Conservation (phyloP, 2,888 invertebrate species). For the Orthonevra nobilis region DNA sequence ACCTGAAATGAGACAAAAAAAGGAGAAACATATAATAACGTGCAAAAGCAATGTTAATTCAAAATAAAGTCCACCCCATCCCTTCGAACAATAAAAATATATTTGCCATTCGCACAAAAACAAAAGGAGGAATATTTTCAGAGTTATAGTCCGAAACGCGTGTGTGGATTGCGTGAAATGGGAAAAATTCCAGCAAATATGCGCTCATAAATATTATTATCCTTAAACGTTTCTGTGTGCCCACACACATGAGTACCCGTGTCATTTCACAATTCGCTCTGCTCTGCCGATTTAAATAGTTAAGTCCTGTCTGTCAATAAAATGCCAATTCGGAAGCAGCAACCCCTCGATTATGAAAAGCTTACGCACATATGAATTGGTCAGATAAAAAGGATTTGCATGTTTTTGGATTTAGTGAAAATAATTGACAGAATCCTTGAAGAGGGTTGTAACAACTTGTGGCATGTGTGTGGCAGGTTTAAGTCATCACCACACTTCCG, state of each 20-base stretch:
- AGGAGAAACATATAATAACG: background rate
- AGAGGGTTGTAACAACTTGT: slow-evolving; percentile 22
- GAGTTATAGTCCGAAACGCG: slow-evolving; percentile 31
- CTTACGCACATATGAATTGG: slow-evolving; percentile 13
- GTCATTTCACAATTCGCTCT: background rate
- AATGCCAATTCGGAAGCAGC: slow-evolving; percentile 3
- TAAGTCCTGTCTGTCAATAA: background rate
- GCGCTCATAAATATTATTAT: slow-evolving; percentile 18
- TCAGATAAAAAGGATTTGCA: slow-evolving; percentile 3
- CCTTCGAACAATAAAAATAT: background rate
- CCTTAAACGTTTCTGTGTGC: background rate
- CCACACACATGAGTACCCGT: background rate
- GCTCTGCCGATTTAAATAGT: background rate
- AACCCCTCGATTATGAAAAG: no score
- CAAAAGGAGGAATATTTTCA: background rate
- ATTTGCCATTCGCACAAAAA: background rate
- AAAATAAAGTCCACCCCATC: no score
- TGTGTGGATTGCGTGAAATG: slow-evolving; percentile 29
- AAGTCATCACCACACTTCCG: slow-evolving; percentile 32
- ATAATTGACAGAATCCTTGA: slow-evolving; percentile 8
- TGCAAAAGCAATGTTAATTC: background rate
- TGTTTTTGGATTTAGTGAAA: background rate
- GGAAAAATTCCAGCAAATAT: slow-evolving; percentile 31
- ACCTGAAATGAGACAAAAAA: slow-evolving; percentile 17
- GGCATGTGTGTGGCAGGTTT: slow-evolving; percentile 34